Evolutionary conservation across 2,113 vertebrate genomes (phyloP), one percentile per base, ranked within the genome.

Genomic region (Callithrix jacchus): DNA sequence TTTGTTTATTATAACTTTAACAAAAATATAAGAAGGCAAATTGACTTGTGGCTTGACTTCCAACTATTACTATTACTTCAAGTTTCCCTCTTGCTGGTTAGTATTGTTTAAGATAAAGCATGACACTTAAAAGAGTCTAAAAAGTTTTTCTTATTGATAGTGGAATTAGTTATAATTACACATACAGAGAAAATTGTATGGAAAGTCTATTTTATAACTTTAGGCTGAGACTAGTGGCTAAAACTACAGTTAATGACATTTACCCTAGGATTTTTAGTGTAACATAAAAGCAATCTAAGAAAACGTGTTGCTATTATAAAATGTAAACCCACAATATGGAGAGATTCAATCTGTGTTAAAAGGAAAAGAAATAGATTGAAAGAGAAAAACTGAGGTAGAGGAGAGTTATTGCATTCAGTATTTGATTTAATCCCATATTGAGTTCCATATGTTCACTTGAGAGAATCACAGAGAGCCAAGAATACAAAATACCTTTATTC

Each of bases 391-490:
- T 86, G 91, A 93, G 32, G 61, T 66, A 42, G 45, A 92, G 35
- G 66, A 92, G 12, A 94, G 61, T 52, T 85, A 54, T 17, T 87
- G 1, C 10, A 61, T 52, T 42, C 40, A 68, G 21, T 73, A 77
- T 87, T 96, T 96, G 12, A 95, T 91, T 80, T 86, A 89, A 80
- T 94, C 58, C 40, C 35, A 54, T 56, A 91, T 83, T 97, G 91
- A 76, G 40, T 83, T 94, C 80, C 83, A 77, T 96, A 94, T 95
- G 79, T 91, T 93, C 49, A 47, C 66, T 91, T 81, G 64, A 91
- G 68, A 94, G 42, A 40, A 89, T 91, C 71, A 93, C 54, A 81
- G 77, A 80, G 6, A 92, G 35, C 45, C 47, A 89, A 37, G 32
- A 91, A 90, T 64, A 68, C 13, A 76, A 88, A 96, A 52, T 89